phyloP scores from a whole-genome alignment of 2,888 invertebrate species.

The Saturnia pavonia region DNA sequence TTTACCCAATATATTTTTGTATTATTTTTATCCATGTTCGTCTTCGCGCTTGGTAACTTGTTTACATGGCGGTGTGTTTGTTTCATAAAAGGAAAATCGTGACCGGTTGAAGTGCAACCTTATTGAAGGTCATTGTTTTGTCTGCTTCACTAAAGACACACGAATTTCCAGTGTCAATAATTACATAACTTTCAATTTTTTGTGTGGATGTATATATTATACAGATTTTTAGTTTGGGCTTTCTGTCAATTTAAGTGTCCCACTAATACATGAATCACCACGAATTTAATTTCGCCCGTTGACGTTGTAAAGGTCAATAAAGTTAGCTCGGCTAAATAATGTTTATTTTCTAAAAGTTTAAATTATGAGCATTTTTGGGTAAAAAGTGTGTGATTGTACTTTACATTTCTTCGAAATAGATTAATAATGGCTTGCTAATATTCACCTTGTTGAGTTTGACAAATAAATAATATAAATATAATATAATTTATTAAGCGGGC shows the following conservation, averaged over 20 bases:
- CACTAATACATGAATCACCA: background rate
- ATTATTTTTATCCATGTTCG: background rate
- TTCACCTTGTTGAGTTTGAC: background rate
- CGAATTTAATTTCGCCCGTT: background rate
- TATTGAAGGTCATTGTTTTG: slow-evolving; percentile 14
- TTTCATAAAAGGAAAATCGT: slow-evolving; percentile 21
- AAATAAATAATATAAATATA: background rate
- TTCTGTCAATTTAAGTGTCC: background rate
- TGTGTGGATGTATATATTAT: background rate
- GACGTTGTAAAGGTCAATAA: background rate
- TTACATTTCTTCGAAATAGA: background rate
- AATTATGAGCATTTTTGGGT: background rate
- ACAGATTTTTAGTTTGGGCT: background rate
- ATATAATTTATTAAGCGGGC: background rate
- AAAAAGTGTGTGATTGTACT: background rate
- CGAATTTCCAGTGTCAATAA: slow-evolving; percentile 8
- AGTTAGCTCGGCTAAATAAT: background rate
- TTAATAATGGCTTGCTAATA: background rate
- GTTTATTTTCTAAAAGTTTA: background rate
- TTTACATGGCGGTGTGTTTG: slow-evolving; percentile 17
- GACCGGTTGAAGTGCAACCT: slow-evolving; percentile 16
- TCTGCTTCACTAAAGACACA: slow-evolving; percentile 6
- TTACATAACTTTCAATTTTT: background rate
- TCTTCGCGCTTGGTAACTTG: slow-evolving; percentile 14
- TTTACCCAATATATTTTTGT: background rate